Conservation (phyloP, 2,113 vertebrate genomes). For the Myiagra hebetior region DNA sequence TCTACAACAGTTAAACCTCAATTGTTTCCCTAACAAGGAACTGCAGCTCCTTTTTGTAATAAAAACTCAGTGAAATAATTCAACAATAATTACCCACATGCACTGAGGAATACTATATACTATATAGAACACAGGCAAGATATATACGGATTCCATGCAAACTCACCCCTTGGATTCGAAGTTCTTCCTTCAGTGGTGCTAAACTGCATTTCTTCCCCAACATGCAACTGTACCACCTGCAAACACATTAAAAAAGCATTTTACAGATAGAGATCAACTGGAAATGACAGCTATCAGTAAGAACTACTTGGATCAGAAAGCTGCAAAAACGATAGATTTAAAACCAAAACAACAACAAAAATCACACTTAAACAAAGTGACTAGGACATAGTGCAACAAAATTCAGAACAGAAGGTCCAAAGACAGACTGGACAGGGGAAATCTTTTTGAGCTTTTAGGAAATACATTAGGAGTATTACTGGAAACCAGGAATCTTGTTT, state of each 20-base stretch:
- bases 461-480: neutral
- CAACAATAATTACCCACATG: neutral
- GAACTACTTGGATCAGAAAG: neutral
- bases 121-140: neutral
- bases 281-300: neutral
- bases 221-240: conserved; percentile 99
- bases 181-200: conserved; percentile 93
- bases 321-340: neutral
- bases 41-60: neutral
- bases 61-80: neutral
- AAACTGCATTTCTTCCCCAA: conserved; percentile 98
- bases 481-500: neutral
- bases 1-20: neutral
- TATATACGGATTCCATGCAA: neutral
- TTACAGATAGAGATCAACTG: neutral
- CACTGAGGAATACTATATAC: neutral
- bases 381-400: neutral
- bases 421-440: neutral
- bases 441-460: neutral
- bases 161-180: conserved; percentile 92
- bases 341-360: neutral
- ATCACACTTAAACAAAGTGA: neutral
- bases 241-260: neutral
- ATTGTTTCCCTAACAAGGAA: neutral
- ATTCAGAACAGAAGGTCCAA: neutral